Percentiles rank a stretch among this genome's conserved stretches.
These are phyloP conservation scores for Dichetophora obliterata DNA, from an alignment of 2,888 invertebrate species.

Conservation along the genomic window DNA sequence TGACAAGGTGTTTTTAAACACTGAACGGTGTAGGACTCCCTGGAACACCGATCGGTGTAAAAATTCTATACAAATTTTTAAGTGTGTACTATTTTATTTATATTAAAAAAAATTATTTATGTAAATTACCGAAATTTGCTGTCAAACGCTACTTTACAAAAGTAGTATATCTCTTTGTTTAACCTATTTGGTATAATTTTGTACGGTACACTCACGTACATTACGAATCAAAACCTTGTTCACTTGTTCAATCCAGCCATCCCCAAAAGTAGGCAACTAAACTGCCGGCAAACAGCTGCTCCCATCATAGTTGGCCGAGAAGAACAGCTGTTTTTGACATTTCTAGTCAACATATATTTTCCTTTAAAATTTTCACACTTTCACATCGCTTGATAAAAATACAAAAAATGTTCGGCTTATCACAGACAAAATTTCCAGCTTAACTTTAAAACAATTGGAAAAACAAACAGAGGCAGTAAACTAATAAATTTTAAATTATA, in stretches of 20 bases:
- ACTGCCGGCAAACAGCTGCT: neutral
- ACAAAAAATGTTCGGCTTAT: slow-evolving; percentile 1
- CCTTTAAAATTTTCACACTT: neutral
- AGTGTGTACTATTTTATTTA: too few species aligned
- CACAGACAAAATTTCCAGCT: slow-evolving; percentile 3
- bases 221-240: neutral
- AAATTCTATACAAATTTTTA: too few species aligned
- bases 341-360: neutral
- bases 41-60: too few species aligned
- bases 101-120: too few species aligned
- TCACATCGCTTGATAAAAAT: neutral
- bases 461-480: neutral
- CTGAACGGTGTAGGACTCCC: too few species aligned
- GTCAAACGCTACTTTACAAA: too few species aligned
- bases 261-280: too few species aligned
- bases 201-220: neutral
- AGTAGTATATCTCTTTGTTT: too few species aligned
- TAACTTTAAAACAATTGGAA: neutral
- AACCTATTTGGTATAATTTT: too few species aligned
- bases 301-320: neutral
- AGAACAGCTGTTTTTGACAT: slow-evolving; percentile 26
- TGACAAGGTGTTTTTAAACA: too few species aligned
- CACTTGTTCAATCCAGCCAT: neutral
- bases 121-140: too few species aligned
- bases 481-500: neutral